Evolutionary conservation across 2,113 vertebrate genomes (phyloP), one percentile per base, ranked within the genome.

Genomic region (Epinephelus moara): DNA sequence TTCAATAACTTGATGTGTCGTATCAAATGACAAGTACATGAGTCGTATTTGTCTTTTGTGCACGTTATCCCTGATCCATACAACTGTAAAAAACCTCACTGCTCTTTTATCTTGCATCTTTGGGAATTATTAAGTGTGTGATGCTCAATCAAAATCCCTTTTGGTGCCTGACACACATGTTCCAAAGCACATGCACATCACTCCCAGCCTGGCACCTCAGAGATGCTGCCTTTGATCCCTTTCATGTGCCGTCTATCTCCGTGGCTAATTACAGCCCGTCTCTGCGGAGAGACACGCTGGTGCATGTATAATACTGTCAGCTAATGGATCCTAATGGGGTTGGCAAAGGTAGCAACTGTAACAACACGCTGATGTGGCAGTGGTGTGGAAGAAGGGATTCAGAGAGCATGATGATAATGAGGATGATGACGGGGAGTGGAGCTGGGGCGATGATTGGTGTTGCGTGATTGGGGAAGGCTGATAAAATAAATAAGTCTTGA

Each of bases 241-340:
- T 93, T 86, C 17, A 81, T 67, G 78, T 73, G 6, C 45, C 75
- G 55, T 87, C 57, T 75, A 81, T 89, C 70, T 78, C 68, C 81
- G 67, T 18, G 37, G 78, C 80, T 89, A 90, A 93, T 92, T 91
- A 81, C 74, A 81, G n/a, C 67, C 40, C 45, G 1, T 90, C 85
- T 87, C 82, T 59, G 30, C 6, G 63, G 85, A 84, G 72, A 80
- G 23, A 53, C 56, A 85, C 83, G 60, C 79, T 37, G 78, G 67
- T 78, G 90, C 78, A 85, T 80, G 82, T 81, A 60, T 76, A 84
- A 90, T 73, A 61, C 81, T 70, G 86, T 77, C 75, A 80, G 42
- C 53, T 91, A 93, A 92, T 85, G 82, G 85, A 77, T 71, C 71
- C 82, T 91, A 80, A 90, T 87, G 81, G 87, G 75, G 52, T 47